Base-by-base conservation (phyloP, 2,797 vertebrate genomes). In the Smutsia gigantea region DNA sequence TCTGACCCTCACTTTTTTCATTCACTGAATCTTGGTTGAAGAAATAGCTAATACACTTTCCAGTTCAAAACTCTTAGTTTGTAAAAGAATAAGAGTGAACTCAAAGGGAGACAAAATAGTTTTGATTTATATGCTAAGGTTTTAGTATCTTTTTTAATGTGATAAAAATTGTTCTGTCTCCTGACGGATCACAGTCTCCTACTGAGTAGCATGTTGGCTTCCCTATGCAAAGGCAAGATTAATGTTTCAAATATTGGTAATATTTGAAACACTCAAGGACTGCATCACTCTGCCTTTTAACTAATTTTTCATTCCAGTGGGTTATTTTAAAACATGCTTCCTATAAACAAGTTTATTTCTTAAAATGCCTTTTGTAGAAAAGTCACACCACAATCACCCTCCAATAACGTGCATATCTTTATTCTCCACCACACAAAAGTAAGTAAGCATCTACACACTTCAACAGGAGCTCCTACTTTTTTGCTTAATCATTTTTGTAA, bases 291-390 rank as follows among this genome's bases (percentile, higher is more conserved):
- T 77, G 49, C 34, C 83, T 86, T 88, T 49, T 71, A 83, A 75
- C 21, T 68, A 93, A 75, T 69, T 83, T 71, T 78, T 59, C 21
- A 25, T 64, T 86, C 12, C 51, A 42, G 42, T 59, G 17, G 57
- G 19, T 69, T 66, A 68, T 79, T 93, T 95, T 63, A 79, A 79
- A 90, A 64, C 34, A 77, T 5, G 23, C 14, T 86, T 95, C 53
- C 83, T 84, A 18, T 64, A 92, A 14, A 55, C 6, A 88, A 64
- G 4, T 61, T 77, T 90, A 27, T 71, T 81, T 85, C 71, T 90
- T 78, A 88, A 94, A 49, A 89, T 53, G 29, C 2, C 15, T 46
- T 93, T 49, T 53, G 37, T 21, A 92, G 51, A 81, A 64, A 66
- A 63, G 17, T 90, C 59, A 59, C 11, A 42, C 5, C n/a, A 64